Conservation (phyloP, 23 tunicate species). For the Clavelina lepadiformis region DNA sequence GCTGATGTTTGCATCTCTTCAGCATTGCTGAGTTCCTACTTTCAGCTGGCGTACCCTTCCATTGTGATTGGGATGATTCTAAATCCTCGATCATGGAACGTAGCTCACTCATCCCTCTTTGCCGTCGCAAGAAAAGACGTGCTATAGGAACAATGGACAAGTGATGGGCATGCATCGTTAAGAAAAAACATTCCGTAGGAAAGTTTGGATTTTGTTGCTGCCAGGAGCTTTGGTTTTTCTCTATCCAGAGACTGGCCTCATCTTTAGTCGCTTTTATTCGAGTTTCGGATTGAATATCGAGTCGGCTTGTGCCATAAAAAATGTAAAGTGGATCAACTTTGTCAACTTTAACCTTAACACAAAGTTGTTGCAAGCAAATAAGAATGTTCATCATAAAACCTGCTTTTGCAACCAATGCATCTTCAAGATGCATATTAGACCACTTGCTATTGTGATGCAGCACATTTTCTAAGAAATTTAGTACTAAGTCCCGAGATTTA, state of each 20-base stretch:
- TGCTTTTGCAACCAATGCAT: constrained; percentile 30
- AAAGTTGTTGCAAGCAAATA: constrained; percentile 47
- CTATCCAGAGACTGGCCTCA: constrained; percentile 14
- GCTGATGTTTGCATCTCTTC: constrained; percentile 53
- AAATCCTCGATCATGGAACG: constrained; percentile 41
- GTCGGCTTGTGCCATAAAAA: constrained; percentile 16
- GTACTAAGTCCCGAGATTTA: constrained; percentile 25
- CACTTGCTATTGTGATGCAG: constrained; percentile 52
- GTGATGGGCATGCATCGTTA: constrained; percentile 86
- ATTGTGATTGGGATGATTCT: constrained; percentile 25
- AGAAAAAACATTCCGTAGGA: constrained; percentile 76
- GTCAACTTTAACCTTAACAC: constrained; percentile 45
- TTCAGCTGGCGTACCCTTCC: constrained; percentile 75
- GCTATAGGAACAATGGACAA: constrained; percentile 51
- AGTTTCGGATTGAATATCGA: constrained; percentile 39
- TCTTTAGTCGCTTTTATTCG: constrained; percentile 51
- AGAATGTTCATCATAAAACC: constrained; percentile 79
- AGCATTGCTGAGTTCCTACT: constrained; percentile 41
- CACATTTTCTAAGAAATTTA: constrained; percentile 25
- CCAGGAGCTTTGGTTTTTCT: constrained; percentile 12
- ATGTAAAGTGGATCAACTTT: constrained; percentile 68
- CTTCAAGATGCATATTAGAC: constrained; percentile 48
- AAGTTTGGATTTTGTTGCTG: constrained; percentile 32
- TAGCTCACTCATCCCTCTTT: constrained; percentile 39
- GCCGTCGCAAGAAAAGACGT: constrained; percentile 29